These are phyloP conservation scores for Aphis craccivora DNA, from an alignment of 1,140 invertebrate genomes.

Conservation along the genomic window DNA sequence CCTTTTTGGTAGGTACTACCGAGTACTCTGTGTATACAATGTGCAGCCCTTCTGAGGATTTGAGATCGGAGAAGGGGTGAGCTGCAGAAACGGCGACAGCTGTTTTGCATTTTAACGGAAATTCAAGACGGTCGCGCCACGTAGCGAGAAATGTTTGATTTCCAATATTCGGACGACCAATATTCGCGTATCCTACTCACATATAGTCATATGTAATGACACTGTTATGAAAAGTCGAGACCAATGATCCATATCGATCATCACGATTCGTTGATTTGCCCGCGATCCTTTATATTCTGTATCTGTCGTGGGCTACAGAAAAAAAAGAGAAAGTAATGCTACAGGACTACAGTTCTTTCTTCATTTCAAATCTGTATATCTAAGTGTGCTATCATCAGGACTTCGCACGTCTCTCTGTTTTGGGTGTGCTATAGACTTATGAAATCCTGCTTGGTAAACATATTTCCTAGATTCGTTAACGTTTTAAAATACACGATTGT, in stretches of 20 bases:
- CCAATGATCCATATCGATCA: conserved; percentile 54
- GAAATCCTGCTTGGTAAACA: conserved; percentile 13
- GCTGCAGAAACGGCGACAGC: conserved; percentile 5
- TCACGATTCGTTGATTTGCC: conserved; percentile 56
- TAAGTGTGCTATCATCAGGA: conserved; percentile 47
- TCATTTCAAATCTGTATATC: conserved; percentile 36
- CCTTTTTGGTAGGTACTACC: background rate
- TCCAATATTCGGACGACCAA: conserved; percentile 15
- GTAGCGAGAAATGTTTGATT: background rate
- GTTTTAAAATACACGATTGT: background rate
- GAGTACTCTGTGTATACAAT: background rate
- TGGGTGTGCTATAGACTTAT: conserved; percentile 32
- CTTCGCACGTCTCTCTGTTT: conserved; percentile 49
- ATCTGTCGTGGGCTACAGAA: conserved; percentile 48
- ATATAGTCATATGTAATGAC: conserved; percentile 12
- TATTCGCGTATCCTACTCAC: background rate
- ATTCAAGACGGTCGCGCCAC: background rate
- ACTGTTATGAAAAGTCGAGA: conserved; percentile 51
- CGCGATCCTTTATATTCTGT: conserved; percentile 42
- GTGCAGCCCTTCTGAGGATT: background rate
- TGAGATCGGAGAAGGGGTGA: background rate
- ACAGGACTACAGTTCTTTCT: conserved; percentile 5
- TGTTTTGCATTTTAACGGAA: conserved; percentile 53
- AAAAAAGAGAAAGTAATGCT: conserved; percentile 54
- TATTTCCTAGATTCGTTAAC: background rate